Evolutionary conservation across 2,888 invertebrate species (phyloP).

Genomic region (Spodoptera exigua): DNA sequence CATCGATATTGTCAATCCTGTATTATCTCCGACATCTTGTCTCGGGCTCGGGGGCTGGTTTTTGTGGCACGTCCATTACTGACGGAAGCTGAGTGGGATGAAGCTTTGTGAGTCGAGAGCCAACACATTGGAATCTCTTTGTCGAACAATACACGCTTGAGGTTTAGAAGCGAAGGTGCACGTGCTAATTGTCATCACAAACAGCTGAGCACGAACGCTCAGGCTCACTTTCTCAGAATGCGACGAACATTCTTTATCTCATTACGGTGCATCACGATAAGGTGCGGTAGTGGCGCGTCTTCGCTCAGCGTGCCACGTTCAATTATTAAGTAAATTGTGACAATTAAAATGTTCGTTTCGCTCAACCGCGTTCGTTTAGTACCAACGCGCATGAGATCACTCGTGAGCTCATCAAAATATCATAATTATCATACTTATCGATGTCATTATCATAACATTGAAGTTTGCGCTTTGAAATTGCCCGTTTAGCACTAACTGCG

Average conservation of each 20-base stretch:
- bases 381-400: constrained; percentile 76
- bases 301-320: constrained; percentile 53
- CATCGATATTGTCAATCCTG: constrained; percentile 67
- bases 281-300: constrained; percentile 27
- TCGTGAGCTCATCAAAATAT: constrained; percentile 78
- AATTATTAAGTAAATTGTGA: constrained; percentile 73
- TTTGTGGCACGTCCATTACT: constrained; percentile 72
- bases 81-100: constrained; percentile 72
- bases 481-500: too few relatives aligned
- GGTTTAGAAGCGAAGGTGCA: constrained; percentile 70
- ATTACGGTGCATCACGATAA: constrained; percentile 56
- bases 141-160: constrained; percentile 66
- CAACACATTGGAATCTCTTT: constrained; percentile 61
- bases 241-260: constrained; percentile 64
- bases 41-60: constrained; percentile 69
- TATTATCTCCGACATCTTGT: constrained; percentile 60
- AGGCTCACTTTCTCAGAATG: constrained; percentile 67
- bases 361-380: constrained; percentile 53
- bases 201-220: constrained; percentile 63
- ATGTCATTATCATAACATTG: constrained; percentile 48
- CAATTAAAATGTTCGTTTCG: constrained; percentile 76
- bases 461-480: constrained; percentile 14
- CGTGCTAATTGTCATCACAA: constrained; percentile 75
- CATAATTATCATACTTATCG: constrained; percentile 58
- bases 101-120: constrained; percentile 34